Conservation (phyloP, 2,113 vertebrate genomes). For the Crypturellus undulatus region DNA sequence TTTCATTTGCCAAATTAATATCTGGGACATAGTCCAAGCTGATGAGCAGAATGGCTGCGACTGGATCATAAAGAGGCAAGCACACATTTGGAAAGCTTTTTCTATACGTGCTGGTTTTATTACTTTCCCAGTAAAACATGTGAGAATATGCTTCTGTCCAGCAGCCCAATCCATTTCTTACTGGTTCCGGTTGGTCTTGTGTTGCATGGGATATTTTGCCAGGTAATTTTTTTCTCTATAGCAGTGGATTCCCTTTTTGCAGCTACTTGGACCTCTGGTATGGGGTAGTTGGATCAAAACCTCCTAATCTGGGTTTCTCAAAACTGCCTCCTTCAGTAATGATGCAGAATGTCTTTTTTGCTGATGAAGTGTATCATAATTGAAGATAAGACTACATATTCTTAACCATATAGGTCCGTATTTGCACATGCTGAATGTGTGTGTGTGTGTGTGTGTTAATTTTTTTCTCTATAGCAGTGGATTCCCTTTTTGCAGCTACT, state of each 20-base stretch:
- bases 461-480: neutral
- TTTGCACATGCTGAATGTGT: neutral
- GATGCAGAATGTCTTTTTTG: neutral
- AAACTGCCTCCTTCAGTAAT: neutral
- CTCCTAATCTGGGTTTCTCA: neutral
- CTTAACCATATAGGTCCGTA: neutral
- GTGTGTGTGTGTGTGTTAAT: neutral
- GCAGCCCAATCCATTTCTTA: constrained; percentile 30
- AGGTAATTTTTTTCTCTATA: neutral
- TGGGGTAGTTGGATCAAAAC: neutral
- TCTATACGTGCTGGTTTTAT: constrained; percentile 27
- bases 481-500: neutral
- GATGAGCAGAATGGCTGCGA: constrained; percentile 19
- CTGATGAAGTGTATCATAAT: neutral
- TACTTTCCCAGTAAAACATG: neutral
- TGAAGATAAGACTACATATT: accelerated
- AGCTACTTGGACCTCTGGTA: neutral
- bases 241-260: neutral
- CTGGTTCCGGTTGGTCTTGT: constrained; percentile 12
- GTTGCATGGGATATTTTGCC: neutral
- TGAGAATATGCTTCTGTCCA: constrained; percentile 16
- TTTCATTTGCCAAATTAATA: constrained; percentile 53
- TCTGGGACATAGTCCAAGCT: constrained; percentile 48
- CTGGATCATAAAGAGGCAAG: constrained; percentile 32
- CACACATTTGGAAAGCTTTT: constrained; percentile 29